Evolutionary conservation across 1,140 invertebrate species (phyloP), one percentile per base, ranked within the genome.

Genomic region (Chironomus striatipennis): DNA sequence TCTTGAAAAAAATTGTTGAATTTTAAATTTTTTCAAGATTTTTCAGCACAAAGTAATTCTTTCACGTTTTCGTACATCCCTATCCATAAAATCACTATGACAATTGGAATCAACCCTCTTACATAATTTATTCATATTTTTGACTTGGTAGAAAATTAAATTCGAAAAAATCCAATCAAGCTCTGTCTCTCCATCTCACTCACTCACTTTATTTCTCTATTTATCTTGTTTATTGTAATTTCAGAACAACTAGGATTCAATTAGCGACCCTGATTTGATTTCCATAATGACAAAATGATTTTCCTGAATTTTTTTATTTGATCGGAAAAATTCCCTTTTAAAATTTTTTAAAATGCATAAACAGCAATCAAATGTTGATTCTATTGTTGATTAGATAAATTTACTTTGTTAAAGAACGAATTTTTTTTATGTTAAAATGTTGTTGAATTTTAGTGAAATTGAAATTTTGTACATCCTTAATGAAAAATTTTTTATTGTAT

Each of bases 291-390:
- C 20, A 21, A 57, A 57, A 57, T 24, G 21, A 82, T 83, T 83
- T 80, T 83, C 83, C 79, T 83, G 83, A 82, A 79, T 83, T 82
- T 83, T 83, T 77, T 83, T 83, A 81, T 83, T 79, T 80, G 76
- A 76, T 42, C 72, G 74, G 70, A 76, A 76, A 76, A 72, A 15
- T 75, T 43, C 42, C 42, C 64, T 73, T 21, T 7, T 42, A 57
- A 42, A 42, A 15, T 74, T 34, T 34, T 2, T 34, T 34, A 2
- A 34, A 34, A n/a, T n/a, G 24, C 24, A 34, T 34, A 34, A 34
- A 34, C 24, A 2, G 24, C 24, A 34, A 34, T 34, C 24, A 34
- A 1, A 34, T 2, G 24, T 34, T 5, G 24, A 34, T 34, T 34
- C 2, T 34, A 34, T 34, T 34, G 24, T 34, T 34, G 5, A 34